These are phyloP conservation scores for Callipepla squamata DNA, from an alignment of 2,113 vertebrate genomes.

Conservation along the genomic window DNA sequence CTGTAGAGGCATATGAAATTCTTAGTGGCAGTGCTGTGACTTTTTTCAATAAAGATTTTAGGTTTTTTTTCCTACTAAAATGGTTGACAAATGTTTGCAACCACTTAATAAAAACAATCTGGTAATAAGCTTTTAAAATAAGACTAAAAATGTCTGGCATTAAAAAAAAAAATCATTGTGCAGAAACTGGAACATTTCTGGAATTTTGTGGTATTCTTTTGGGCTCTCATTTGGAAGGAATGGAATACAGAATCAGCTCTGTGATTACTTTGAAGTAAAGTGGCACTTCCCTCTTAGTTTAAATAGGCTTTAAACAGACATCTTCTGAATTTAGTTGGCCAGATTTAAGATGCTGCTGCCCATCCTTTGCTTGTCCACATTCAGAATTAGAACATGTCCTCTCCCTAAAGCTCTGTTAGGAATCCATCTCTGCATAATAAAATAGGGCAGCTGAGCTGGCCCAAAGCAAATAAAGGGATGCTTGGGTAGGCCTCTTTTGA, in stretches of 20 bases:
- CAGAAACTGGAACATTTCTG: background rate
- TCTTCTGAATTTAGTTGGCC: background rate
- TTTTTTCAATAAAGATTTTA: background rate
- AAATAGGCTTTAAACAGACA: background rate
- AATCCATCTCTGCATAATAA: background rate
- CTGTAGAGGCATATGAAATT: background rate
- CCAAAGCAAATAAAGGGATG: background rate
- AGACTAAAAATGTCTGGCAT: background rate
- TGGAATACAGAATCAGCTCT: background rate
- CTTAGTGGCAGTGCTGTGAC: background rate
- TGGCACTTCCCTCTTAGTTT: background rate
- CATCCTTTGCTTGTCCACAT: background rate
- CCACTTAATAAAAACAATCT: constrained; percentile 26
- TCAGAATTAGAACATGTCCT: background rate
- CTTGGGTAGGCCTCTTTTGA: accelerated
- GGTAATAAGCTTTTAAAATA: background rate
- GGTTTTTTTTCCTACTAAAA: background rate
- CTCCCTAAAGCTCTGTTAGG: background rate
- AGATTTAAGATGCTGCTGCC: background rate
- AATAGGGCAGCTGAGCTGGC: background rate
- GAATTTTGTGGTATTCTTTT: background rate
- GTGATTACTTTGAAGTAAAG: background rate
- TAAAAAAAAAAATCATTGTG: background rate
- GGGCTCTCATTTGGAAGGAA: background rate
- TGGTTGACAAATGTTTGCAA: background rate